These are phyloP conservation scores for Pseudomyrmex gracilis DNA, from an alignment of 1,140 invertebrate species.

Conservation along the genomic window DNA sequence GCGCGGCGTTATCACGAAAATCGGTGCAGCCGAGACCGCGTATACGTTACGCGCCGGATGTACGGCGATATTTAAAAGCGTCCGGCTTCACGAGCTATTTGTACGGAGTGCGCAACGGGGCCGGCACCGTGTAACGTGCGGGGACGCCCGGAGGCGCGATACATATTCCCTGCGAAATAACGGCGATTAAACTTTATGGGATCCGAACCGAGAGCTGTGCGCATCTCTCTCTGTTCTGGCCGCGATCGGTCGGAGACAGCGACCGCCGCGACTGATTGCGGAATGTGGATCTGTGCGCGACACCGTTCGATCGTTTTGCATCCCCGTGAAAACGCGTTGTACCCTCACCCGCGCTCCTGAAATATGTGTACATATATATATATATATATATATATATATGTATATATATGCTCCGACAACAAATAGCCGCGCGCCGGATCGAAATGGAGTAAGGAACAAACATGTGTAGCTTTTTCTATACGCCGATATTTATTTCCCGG, in stretches of 20 bases:
- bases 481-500: slow-evolving; percentile 2
- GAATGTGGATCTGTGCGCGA: slow-evolving; percentile 38
- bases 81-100: slow-evolving; percentile 24
- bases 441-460: slow-evolving; percentile 18
- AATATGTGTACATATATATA: slow-evolving; percentile 5
- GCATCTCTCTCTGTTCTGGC: slow-evolving; percentile 11
- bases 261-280: slow-evolving; percentile 70
- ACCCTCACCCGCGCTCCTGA: background rate
- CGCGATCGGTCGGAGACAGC: slow-evolving; percentile 47
- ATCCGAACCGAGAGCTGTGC: slow-evolving; percentile 54
- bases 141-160: slow-evolving; percentile 41
- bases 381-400: too few relatives aligned
- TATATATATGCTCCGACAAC: background rate
- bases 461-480: background rate
- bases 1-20: background rate
- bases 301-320: slow-evolving; percentile 67
- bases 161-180: slow-evolving; percentile 73
- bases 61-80: slow-evolving; percentile 41
- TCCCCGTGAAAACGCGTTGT: slow-evolving; percentile 23
- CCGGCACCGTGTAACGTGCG: background rate
- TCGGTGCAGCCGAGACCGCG: background rate
- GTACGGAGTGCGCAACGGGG: background rate
- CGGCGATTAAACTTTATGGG: slow-evolving; percentile 78
- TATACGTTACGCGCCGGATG: background rate
- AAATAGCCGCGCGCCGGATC: slow-evolving; percentile 13